phyloP scores from a whole-genome alignment of 92 coral and sea anemone genomes.

The Phymanthus crucifer region DNA sequence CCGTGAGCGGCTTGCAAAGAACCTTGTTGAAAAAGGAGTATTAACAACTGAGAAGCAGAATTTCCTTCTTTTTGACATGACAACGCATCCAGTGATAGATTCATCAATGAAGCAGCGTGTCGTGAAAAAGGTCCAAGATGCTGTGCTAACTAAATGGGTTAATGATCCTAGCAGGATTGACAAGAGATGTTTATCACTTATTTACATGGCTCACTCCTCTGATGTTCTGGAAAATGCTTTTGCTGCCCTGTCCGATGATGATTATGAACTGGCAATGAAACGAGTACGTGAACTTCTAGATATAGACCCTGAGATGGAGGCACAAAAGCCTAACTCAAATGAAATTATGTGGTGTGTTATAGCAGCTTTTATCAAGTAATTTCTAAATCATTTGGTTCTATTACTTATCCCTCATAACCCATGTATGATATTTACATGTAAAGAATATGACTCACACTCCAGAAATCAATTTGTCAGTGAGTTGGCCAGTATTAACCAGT shows the following conservation, averaged over 20 bases:
- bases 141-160: slow-evolving; percentile 93
- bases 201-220: slow-evolving; percentile 96
- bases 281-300: slow-evolving; percentile 93
- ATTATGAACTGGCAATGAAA: slow-evolving; percentile 99
- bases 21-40: slow-evolving; percentile 97
- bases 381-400: not conserved
- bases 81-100: slow-evolving; percentile 97
- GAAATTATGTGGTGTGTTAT: slow-evolving; percentile 99
- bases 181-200: slow-evolving; percentile 74
- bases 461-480: not conserved
- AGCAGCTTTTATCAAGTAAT: slow-evolving; percentile 91
- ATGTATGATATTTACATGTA: slow-evolving; percentile 2
- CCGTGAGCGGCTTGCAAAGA: slow-evolving; percentile 97
- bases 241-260: slow-evolving; percentile 95
- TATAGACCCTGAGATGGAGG: slow-evolving; percentile 90
- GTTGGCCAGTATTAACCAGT: not conserved
- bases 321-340: slow-evolving; percentile 75
- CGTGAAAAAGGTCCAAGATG: slow-evolving; percentile 89
- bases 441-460: not conserved
- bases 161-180: slow-evolving; percentile 93
- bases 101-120: slow-evolving; percentile 83
- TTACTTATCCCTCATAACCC: not conserved
- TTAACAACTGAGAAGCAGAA: slow-evolving; percentile 99
- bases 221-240: slow-evolving; percentile 99
- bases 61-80: slow-evolving; percentile 95